Base-by-base conservation (phyloP, 2,888 invertebrate genomes). In the Protophormia terraenovae region DNA sequence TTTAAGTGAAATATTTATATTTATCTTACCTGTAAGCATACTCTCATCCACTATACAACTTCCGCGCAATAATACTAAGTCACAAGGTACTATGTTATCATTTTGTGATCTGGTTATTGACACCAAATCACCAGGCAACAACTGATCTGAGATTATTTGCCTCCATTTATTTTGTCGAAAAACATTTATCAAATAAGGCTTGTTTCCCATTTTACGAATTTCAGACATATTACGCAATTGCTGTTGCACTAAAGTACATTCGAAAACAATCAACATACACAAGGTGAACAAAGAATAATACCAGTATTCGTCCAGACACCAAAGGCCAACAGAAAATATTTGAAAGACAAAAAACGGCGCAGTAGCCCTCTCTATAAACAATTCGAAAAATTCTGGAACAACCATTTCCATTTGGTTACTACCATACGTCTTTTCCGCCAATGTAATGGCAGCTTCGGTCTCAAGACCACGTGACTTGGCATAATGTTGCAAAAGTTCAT, bases 291-390 rank as follows among this genome's bases (percentile, higher is more conserved):
- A 95, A 73, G 98, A 98, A 93, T 99, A 99, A 92, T 98, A 97
- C 98, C 98, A 98, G 93, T 98, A 99, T 91, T 98, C 98, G 91
- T 99, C 99, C 88, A 99, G 94, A 93, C 99, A 99, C 99, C 99
- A 99, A 2, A 99, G 94, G 12, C 96, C 97, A 60, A 99, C 99
- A 91, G 99, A 99, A 92, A 99, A 99, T 80, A 99, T 98, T 96
- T 99, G 99, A 93, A 99, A 99, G 5, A 99, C 99, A 93, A 99
- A 99, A 93, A 99, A 99, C 1, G 99, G 99, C 0, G 99, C 99
- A 0, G 99, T 99, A 0, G 99, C 99, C 89, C 99, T 94, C 93
- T 99, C 99, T 89, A 96, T 97, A 91, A 99, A 99, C 19, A 99
- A 94, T 93, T 99, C 98, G 94, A 96, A 95, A 91, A 99, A 99